Evolutionary conservation across 2,888 invertebrate species (phyloP).

Genomic region (Acutogordius australiensis): DNA sequence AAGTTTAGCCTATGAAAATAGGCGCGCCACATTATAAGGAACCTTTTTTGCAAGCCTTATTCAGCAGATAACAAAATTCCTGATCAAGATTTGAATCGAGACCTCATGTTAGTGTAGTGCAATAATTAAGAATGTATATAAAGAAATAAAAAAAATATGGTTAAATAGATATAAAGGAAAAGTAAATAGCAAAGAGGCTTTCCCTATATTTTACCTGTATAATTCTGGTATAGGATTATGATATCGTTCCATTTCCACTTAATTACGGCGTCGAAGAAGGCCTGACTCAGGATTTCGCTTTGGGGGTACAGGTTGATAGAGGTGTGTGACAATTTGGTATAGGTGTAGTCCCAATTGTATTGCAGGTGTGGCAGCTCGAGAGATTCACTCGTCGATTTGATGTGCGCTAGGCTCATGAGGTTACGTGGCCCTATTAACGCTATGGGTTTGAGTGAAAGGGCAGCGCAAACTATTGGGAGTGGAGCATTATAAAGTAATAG

Average conservation of each 20-base stretch:
- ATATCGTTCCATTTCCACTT: constrained; percentile 72
- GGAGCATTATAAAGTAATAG: too few species aligned
- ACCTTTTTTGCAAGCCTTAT: too few species aligned
- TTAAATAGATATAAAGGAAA: too few species aligned
- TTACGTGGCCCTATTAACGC: constrained; percentile 62
- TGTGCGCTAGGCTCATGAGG: constrained; percentile 42
- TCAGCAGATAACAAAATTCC: too few species aligned
- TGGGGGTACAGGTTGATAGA: constrained; percentile 65
- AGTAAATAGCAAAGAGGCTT: too few species aligned
- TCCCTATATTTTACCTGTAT: constrained; percentile 30
- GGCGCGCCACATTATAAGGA: too few species aligned
- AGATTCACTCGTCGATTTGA: constrained; percentile 58
- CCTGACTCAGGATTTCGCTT: constrained; percentile 44
- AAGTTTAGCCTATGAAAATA: too few species aligned
- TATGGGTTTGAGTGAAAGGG: constrained; percentile 20
- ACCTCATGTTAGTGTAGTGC: too few species aligned
- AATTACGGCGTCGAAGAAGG: constrained; percentile 48
- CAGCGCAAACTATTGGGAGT: too few species aligned
- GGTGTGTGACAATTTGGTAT: constrained; percentile 33
- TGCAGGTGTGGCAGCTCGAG: constrained; percentile 66
- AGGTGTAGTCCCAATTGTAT: constrained; percentile 29
- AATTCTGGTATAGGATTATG: constrained; percentile 70
- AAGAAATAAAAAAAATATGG: too few species aligned
- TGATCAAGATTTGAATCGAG: too few species aligned
- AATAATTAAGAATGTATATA: too few species aligned